Conservation (phyloP, 37 sponge, comb jelly and placozoan genomes). For the Oopsacas minuta region DNA sequence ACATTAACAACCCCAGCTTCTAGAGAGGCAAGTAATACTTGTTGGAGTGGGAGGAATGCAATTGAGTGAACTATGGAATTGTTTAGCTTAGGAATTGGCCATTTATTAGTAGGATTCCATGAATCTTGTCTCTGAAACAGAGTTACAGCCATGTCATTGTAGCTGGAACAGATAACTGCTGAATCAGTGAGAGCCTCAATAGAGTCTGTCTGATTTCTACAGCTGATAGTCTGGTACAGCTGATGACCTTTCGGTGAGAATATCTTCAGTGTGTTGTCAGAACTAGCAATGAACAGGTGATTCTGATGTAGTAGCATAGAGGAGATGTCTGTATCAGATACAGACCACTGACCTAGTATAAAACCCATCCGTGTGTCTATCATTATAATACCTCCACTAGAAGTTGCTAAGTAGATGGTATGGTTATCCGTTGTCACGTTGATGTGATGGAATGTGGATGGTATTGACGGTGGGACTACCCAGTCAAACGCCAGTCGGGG, state of each 20-base stretch:
- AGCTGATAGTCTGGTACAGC: constrained; percentile 9
- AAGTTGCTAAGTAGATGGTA: not conserved
- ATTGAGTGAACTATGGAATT: not conserved
- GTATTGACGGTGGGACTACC: not conserved
- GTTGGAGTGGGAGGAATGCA: not conserved
- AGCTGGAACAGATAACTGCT: not conserved
- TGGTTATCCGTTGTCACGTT: not conserved
- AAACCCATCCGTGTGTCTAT: not conserved
- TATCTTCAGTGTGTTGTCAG: not conserved
- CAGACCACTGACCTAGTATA: not conserved
- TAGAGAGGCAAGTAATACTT: not conserved
- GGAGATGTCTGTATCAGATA: not conserved
- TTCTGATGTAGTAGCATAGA: not conserved
- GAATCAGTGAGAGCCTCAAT: not conserved
- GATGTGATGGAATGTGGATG: not conserved
- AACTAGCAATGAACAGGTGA: not conserved
- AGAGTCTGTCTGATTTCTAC: not conserved
- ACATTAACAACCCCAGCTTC: not conserved
- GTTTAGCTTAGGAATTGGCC: not conserved
- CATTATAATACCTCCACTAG: not conserved
- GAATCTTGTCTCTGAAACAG: not conserved
- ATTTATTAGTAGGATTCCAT: not conserved
- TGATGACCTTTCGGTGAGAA: not conserved
- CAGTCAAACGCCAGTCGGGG: not conserved
- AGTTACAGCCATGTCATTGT: not conserved